phyloP scores from a whole-genome alignment of 2,113 vertebrate genomes.

The Ariopsis seemanni region DNA sequence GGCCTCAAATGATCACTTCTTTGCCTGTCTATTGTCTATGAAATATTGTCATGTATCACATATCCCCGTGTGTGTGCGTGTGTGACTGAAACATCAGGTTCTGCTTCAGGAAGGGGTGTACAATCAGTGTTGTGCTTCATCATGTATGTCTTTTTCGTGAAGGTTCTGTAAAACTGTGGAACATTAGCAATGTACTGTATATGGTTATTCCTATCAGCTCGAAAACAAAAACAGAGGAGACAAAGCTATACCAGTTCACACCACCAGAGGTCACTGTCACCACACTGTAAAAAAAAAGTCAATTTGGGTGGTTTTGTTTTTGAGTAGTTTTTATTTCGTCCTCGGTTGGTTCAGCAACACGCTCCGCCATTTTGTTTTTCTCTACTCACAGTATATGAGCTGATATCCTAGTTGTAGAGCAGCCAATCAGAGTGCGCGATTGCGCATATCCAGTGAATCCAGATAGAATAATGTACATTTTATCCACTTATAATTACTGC shows the following conservation, averaged over 20 bases:
- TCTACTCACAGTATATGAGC: too few relatives aligned
- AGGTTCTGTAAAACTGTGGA: neutral
- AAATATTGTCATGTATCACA: too few relatives aligned
- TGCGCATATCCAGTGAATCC: too few relatives aligned
- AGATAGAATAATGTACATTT: neutral
- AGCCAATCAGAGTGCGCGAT: too few relatives aligned
- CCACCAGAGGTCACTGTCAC: neutral
- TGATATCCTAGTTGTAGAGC: too few relatives aligned
- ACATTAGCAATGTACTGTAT: neutral
- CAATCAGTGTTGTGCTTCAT: neutral
- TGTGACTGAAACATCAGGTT: neutral
- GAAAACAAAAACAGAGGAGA: neutral
- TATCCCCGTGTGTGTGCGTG: neutral
- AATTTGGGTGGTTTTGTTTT: too few relatives aligned
- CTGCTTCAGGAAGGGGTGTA: neutral
- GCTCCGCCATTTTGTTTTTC: too few relatives aligned
- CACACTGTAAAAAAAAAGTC: neutral
- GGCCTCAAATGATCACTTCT: too few relatives aligned
- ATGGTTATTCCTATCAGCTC: neutral
- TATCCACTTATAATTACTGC: neutral
- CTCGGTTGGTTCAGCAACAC: too few relatives aligned
- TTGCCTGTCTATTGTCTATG: too few relatives aligned
- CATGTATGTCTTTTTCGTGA: neutral
- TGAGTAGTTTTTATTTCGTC: too few relatives aligned
- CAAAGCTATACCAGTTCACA: neutral